Evolutionary conservation across 37 sponge, comb jelly and placozoan genomes (phyloP).

Genomic region (Theonella swinhoei): DNA sequence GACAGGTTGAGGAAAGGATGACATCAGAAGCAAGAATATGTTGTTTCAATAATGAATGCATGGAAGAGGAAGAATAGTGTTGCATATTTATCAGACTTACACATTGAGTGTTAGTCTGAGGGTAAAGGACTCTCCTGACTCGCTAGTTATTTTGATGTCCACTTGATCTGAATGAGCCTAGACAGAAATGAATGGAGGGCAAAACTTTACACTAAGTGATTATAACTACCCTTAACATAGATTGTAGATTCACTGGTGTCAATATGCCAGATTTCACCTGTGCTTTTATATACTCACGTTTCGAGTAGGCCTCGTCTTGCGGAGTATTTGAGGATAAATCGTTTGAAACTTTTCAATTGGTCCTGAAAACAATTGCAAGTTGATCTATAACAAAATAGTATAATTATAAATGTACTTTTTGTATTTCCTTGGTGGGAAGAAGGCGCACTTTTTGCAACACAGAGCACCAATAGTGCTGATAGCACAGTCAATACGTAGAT

Average conservation of each 20-base stretch:
- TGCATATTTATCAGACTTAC: background rate
- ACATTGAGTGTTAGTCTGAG: background rate
- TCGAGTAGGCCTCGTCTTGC: background rate
- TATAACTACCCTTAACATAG: too few relatives aligned
- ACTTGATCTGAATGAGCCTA: background rate
- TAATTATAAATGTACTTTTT: too few relatives aligned
- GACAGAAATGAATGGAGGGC: background rate
- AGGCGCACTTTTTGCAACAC: background rate
- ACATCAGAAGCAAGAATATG: too few relatives aligned
- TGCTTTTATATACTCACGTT: background rate
- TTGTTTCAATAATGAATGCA: too few relatives aligned
- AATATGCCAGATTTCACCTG: too few relatives aligned
- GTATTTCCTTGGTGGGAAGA: background rate
- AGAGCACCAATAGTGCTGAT: background rate
- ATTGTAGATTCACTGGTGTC: too few relatives aligned
- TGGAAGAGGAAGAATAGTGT: too few relatives aligned
- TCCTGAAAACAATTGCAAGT: background rate
- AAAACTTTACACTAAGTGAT: background rate
- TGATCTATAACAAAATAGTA: too few relatives aligned
- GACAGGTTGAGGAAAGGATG: too few relatives aligned
- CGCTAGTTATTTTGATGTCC: background rate
- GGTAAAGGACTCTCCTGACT: background rate
- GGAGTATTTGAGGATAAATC: background rate
- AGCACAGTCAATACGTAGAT: background rate
- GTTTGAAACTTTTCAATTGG: background rate